phyloP scores from a whole-genome alignment of 2,888 invertebrate genomes.

The Xestia ashworthii region DNA sequence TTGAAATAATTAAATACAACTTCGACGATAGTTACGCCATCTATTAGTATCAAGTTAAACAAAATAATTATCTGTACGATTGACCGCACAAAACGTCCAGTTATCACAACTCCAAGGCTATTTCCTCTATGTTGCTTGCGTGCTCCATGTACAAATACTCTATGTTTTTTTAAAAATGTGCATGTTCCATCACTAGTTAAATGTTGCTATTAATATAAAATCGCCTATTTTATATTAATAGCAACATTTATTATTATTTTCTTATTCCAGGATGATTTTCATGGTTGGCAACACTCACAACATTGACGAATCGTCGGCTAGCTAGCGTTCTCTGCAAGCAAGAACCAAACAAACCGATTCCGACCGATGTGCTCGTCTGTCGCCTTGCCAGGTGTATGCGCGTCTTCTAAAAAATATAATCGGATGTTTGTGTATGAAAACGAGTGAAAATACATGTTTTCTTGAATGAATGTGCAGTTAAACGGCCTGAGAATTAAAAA shows the following conservation, averaged over 20 bases:
- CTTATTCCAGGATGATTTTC: conserved; percentile 23
- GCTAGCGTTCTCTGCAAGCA: conserved; percentile 48
- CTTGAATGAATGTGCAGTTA: conserved; percentile 74
- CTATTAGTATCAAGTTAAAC: too few species aligned
- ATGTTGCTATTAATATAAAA: conserved; percentile 29
- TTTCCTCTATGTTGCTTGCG: background rate
- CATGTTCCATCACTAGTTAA: conserved; percentile 44
- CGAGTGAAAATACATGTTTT: conserved; percentile 70
- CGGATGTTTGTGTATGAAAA: conserved; percentile 85
- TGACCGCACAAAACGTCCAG: background rate
- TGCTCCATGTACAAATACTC: background rate
- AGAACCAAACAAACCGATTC: conserved; percentile 79
- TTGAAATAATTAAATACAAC: too few species aligned
- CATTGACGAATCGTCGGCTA: conserved; percentile 73
- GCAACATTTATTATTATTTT: too few species aligned
- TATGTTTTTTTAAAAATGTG: conserved; percentile 17
- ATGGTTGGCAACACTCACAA: conserved; percentile 60
- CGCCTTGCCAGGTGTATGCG: conserved; percentile 67
- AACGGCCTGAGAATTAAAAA: conserved; percentile 38
- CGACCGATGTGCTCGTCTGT: conserved; percentile 76
- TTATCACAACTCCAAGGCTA: background rate
- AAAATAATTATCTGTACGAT: too few species aligned
- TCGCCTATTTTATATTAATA: too few species aligned
- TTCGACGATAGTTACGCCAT: too few species aligned
- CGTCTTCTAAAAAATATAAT: conserved; percentile 67